Evolutionary conservation across 2,797 vertebrate genomes (phyloP).

Genomic region (Naso thynnoides): DNA sequence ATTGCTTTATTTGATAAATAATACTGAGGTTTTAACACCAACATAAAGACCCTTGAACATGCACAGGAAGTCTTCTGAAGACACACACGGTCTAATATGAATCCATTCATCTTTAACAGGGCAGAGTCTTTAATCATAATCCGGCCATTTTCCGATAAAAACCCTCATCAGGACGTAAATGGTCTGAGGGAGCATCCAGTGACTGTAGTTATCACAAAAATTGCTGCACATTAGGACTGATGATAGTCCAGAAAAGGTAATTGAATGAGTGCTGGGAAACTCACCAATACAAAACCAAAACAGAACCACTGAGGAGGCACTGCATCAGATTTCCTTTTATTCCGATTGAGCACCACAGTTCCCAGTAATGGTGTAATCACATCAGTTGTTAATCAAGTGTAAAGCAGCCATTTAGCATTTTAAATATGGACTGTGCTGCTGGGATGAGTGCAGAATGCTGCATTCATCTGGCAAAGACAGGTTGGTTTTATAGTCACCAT

Average conservation of each 20-base stretch:
- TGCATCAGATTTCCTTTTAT: slow-evolving; percentile 16
- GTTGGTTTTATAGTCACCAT: slow-evolving; percentile 40
- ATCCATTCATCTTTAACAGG: background rate
- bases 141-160: slow-evolving; percentile 29
- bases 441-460: slow-evolving; percentile 23
- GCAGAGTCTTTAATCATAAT: slow-evolving; percentile 27
- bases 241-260: slow-evolving; percentile 20
- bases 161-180: slow-evolving; percentile 38
- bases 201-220: slow-evolving; percentile 44
- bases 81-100: background rate
- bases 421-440: slow-evolving; percentile 48
- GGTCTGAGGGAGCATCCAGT: slow-evolving; percentile 37
- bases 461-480: slow-evolving; percentile 36
- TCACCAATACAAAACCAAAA: slow-evolving; percentile 17
- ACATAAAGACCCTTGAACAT: background rate
- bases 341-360: slow-evolving; percentile 25
- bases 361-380: slow-evolving; percentile 48
- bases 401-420: slow-evolving; percentile 60
- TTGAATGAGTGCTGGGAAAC: slow-evolving; percentile 48
- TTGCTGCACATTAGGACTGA: slow-evolving; percentile 43
- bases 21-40: background rate
- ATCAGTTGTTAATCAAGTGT: slow-evolving; percentile 57
- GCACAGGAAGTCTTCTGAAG: background rate
- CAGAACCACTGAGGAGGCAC: slow-evolving; percentile 22
- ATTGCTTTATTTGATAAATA: background rate